These are phyloP conservation scores for Rhopalosiphum padi DNA, from an alignment of 1,140 invertebrate genomes.

Conservation along the genomic window DNA sequence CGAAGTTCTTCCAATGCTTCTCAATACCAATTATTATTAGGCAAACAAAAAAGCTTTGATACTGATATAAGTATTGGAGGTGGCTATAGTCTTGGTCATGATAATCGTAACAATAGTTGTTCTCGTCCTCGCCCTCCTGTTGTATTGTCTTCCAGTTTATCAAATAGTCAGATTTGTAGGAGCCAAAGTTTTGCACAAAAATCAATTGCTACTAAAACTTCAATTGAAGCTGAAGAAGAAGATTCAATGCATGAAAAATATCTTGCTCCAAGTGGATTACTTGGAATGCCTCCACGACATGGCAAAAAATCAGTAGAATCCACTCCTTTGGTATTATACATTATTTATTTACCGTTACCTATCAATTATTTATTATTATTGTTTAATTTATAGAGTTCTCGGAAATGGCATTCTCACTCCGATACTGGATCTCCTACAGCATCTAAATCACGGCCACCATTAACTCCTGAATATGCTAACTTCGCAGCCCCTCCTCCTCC, in stretches of 20 bases:
- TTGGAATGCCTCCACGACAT: slow-evolving; percentile 47
- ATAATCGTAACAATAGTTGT: slow-evolving; percentile 61
- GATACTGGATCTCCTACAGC: slow-evolving; percentile 51
- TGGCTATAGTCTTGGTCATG: slow-evolving; percentile 62
- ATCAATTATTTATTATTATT: background rate
- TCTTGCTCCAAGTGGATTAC: slow-evolving; percentile 64
- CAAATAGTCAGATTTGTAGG: slow-evolving; percentile 61
- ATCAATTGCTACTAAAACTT: slow-evolving; percentile 53
- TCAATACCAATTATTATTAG: slow-evolving; percentile 58
- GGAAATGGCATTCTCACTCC: slow-evolving; percentile 56
- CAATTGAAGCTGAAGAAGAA: slow-evolving; percentile 65
- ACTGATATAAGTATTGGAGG: slow-evolving; percentile 63
- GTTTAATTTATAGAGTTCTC: slow-evolving; percentile 37
- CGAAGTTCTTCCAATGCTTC: slow-evolving; percentile 60
- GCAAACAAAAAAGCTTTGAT: slow-evolving; percentile 62
- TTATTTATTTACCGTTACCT: background rate
- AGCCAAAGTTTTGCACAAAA: slow-evolving; percentile 61
- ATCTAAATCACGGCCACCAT: slow-evolving; percentile 42
- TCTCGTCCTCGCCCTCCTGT: slow-evolving; percentile 58
- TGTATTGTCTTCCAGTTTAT: slow-evolving; percentile 59
- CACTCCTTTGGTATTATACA: slow-evolving; percentile 62
- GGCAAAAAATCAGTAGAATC: slow-evolving; percentile 64
- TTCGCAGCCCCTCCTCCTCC: slow-evolving; percentile 61
- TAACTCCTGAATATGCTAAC: slow-evolving; percentile 62
- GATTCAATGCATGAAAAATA: slow-evolving; percentile 86